Evolutionary conservation across 2,888 invertebrate genomes (phyloP).

Genomic region (Nephrotoma appendiculata): DNA sequence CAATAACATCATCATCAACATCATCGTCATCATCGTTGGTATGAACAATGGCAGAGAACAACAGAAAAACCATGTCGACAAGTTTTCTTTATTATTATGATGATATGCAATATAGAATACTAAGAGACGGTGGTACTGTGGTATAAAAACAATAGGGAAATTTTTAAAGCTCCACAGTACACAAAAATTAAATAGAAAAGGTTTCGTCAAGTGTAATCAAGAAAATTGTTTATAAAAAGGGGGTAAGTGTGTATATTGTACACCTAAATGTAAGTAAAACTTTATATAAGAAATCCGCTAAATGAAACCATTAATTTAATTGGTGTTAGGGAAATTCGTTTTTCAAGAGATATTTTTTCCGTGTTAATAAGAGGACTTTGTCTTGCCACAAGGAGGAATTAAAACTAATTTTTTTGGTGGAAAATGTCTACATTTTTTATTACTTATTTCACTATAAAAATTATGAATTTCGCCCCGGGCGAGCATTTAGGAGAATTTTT

Average conservation of each 20-base stretch:
- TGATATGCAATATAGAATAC: not conserved
- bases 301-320: not conserved
- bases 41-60: not conserved
- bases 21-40: not conserved
- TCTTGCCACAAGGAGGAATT: not conserved
- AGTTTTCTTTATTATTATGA: not conserved
- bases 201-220: not conserved
- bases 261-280: not conserved
- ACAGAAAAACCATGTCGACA: not conserved
- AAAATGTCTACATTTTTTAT: too few relatives aligned
- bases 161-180: not conserved
- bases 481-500: too few relatives aligned
- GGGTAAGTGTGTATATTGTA: not conserved
- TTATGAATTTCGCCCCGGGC: too few relatives aligned
- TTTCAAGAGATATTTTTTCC: not conserved
- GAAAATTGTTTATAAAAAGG: not conserved
- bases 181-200: not conserved
- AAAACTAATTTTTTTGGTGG: not conserved
- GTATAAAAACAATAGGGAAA: not conserved
- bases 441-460: too few relatives aligned
- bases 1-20: not conserved
- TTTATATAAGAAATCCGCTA: not conserved
- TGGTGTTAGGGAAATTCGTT: not conserved
- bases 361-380: not conserved
- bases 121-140: not conserved